Evolutionary conservation across 2,888 invertebrate species (phyloP).

Genomic region (Ophion costatus): DNA sequence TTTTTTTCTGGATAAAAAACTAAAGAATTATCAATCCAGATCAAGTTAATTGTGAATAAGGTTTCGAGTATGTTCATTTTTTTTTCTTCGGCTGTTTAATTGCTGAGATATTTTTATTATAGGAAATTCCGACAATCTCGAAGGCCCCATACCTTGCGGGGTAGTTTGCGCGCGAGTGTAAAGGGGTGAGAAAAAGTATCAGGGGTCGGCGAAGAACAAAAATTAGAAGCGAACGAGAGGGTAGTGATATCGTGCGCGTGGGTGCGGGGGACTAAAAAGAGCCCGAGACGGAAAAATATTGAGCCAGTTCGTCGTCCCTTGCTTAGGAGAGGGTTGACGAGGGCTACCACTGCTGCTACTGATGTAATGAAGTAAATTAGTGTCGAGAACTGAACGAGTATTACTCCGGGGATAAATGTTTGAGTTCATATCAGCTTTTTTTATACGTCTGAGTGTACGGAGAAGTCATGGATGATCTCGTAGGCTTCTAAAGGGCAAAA

Average conservation of each 20-base stretch:
- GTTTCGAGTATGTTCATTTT: neutral
- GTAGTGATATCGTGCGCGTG: conserved; percentile 49
- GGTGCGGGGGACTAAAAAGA: conserved; percentile 35
- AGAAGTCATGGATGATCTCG: neutral
- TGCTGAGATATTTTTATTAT: neutral
- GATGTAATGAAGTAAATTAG: conserved; percentile 66
- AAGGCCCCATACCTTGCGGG: conserved; percentile 6
- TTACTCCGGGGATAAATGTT: conserved; percentile 63
- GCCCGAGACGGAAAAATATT: conserved; percentile 61
- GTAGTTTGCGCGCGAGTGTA: conserved; percentile 52
- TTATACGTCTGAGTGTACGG: conserved; percentile 2
- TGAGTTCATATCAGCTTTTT: conserved; percentile 57
- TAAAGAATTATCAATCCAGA: neutral
- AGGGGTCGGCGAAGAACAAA: conserved; percentile 72
- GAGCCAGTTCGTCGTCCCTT: conserved; percentile 46
- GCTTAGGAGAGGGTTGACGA: conserved; percentile 56
- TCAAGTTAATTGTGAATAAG: neutral
- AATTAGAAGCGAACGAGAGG: conserved; percentile 73
- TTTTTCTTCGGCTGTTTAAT: neutral
- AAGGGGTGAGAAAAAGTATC: conserved; percentile 78
- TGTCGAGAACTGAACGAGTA: conserved; percentile 64
- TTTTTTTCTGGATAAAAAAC: neutral
- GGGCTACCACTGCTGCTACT: conserved; percentile 54
- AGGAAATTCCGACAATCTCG: neutral
- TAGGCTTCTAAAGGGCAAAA: neutral